Evolutionary conservation across 2,888 invertebrate genomes (phyloP), one percentile per base, ranked within the genome.

Genomic region (Agonopterix arenella): DNA sequence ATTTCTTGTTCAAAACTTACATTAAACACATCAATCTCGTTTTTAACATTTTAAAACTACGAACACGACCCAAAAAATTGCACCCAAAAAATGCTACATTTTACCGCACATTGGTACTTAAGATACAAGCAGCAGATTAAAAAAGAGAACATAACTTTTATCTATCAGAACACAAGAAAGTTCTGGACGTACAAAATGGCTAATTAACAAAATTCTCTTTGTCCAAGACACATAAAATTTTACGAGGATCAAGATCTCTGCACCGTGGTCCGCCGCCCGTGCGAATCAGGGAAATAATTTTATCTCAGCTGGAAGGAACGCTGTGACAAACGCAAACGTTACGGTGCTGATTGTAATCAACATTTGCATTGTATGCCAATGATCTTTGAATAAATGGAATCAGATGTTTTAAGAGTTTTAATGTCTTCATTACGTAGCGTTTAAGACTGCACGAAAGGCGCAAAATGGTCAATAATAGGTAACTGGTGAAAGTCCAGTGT

Each of bases 181-280:
- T 70, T 64, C 62, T 60, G 62, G 68, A 71, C 70, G 64, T 66
- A 62, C 72, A 64, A 70, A 78, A 74, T 69, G 73, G 81, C 84
- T 88, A 88, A 88, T 88, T 88, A 88, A 86, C 86, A 79, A 86
- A 83, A 85, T 84, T 84, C 84, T 81, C 84, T 84, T 88, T 85
- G 85, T 88, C 77, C 82, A 78, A 77, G 76, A 78, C 79, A 81
- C 86, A 86, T 88, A 86, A 88, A 86, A 86, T 88, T 88, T 88
- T 88, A 88, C 73, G 86, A 86, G 80, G 73, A 85, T 86, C 86
- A 82, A 85, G 88, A 88, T 88, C 74, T 69, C 70, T 56, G 70
- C 57, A 66, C 68, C 64, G 69, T 69, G 70, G 73, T 69, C 71
- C 63, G 69, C 73, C 73, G 75, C 70, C 66, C 60, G 66, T 57